Conservation (phyloP, 2,888 invertebrate species). For the Diplolepis rosae region DNA sequence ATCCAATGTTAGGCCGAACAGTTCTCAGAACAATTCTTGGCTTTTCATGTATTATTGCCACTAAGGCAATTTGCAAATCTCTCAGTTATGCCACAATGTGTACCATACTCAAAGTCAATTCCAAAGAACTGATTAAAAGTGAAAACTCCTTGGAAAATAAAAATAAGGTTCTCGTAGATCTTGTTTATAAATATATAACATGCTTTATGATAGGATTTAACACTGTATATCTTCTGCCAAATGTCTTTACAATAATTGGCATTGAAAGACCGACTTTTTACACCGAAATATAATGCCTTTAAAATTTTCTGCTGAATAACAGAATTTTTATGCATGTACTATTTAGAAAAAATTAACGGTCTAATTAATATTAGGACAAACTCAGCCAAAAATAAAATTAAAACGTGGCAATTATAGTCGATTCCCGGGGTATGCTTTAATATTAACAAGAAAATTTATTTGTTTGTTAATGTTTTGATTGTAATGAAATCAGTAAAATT, state of each 20-base stretch:
- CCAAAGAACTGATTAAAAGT: conserved; percentile 80
- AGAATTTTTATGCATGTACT: not conserved
- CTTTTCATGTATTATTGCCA: conserved; percentile 82
- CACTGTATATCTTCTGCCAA: conserved; percentile 85
- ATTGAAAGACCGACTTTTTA: conserved; percentile 90
- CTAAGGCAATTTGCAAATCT: conserved; percentile 81
- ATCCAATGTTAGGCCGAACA: conserved; percentile 81
- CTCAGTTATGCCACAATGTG: conserved; percentile 82
- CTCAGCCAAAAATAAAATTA: not conserved
- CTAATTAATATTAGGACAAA: not conserved
- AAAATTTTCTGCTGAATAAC: not conserved
- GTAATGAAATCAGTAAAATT: no score
- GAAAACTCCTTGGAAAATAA: conserved; percentile 81
- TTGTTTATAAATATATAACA: conserved; percentile 88
- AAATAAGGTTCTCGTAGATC: conserved; percentile 85
- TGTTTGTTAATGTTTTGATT: no score
- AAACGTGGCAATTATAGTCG: no score
- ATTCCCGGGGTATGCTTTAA: no score
- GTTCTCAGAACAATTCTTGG: conserved; percentile 85
- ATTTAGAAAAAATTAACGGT: not conserved
- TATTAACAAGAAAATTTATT: no score
- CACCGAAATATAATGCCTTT: conserved; percentile 82
- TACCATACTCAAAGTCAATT: conserved; percentile 81
- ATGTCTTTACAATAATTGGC: conserved; percentile 83
- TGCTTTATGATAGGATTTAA: conserved; percentile 88